phyloP scores from a whole-genome alignment of 2,797 vertebrate species.

The Thalassophryne amazonica region DNA sequence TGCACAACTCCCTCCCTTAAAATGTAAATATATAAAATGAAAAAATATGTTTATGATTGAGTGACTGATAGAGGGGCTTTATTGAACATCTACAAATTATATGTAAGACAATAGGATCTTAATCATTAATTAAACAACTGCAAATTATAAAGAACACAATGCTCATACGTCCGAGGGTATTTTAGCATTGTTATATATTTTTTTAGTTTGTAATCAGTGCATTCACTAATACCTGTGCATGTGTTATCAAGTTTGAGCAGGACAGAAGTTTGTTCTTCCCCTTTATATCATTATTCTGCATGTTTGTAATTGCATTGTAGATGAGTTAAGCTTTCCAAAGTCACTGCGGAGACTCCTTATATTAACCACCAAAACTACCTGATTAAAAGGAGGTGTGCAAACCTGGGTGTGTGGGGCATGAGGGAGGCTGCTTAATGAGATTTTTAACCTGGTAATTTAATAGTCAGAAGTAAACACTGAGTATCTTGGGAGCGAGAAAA shows the following conservation, averaged over 20 bases:
- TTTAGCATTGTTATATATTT: too few relatives aligned
- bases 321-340: conserved; percentile 59
- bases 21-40: too few relatives aligned
- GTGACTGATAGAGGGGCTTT: too few relatives aligned
- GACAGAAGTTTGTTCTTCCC: conserved; percentile 42
- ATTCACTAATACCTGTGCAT: neutral
- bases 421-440: conserved; percentile 67
- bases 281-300: conserved; percentile 74
- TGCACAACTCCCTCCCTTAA: too few relatives aligned
- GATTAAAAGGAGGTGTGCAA: conserved; percentile 66
- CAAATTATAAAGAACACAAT: too few relatives aligned
- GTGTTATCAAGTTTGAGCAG: neutral
- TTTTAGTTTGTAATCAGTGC: conserved; percentile 10
- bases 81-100: too few relatives aligned
- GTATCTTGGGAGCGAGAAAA: conserved; percentile 30
- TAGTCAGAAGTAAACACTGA: conserved; percentile 70
- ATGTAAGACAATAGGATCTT: too few relatives aligned
- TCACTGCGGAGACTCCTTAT: conserved; percentile 59
- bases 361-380: conserved; percentile 56
- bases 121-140: too few relatives aligned
- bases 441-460: conserved; percentile 75
- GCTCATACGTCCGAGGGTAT: too few relatives aligned
- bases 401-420: conserved; percentile 37
- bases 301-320: conserved; percentile 72
- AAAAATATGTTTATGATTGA: too few relatives aligned